Conservation (phyloP, 2,797 vertebrate genomes). For the Anableps anableps region DNA sequence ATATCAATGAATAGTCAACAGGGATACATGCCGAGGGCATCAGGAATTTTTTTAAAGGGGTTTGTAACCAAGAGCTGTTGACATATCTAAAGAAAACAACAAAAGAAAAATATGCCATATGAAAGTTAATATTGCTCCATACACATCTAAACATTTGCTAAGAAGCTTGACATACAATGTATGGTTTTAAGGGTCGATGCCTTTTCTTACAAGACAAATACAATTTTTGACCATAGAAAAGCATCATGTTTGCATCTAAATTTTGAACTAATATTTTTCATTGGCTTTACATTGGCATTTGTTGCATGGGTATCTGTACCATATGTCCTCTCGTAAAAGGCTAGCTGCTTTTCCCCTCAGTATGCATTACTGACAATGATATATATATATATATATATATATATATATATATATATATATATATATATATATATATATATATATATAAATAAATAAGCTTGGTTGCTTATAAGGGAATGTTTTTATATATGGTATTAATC, state of each 20-base stretch:
- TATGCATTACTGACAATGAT: slow-evolving; percentile 11
- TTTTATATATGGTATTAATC: slow-evolving; percentile 37
- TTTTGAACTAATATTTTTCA: background rate
- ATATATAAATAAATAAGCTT: background rate
- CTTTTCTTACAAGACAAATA: background rate
- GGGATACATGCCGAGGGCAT: too few species aligned
- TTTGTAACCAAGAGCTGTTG: too few species aligned
- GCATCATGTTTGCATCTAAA: background rate
- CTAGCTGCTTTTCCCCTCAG: slow-evolving; percentile 45
- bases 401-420: background rate
- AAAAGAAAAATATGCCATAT: too few species aligned
- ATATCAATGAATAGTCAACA: too few species aligned
- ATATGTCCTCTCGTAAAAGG: background rate
- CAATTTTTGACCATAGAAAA: background rate
- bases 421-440: background rate
- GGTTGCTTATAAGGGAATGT: slow-evolving; percentile 44
- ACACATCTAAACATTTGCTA: background rate
- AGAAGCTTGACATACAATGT: background rate
- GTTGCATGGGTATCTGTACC: background rate
- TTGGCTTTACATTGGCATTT: background rate
- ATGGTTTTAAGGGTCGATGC: background rate
- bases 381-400: background rate
- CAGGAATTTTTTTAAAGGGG: too few species aligned
- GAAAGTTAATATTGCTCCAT: too few species aligned
- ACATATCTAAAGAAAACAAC: too few species aligned